Conservation (phyloP, 2,113 vertebrate species). For the Amblyornis subalaris region DNA sequence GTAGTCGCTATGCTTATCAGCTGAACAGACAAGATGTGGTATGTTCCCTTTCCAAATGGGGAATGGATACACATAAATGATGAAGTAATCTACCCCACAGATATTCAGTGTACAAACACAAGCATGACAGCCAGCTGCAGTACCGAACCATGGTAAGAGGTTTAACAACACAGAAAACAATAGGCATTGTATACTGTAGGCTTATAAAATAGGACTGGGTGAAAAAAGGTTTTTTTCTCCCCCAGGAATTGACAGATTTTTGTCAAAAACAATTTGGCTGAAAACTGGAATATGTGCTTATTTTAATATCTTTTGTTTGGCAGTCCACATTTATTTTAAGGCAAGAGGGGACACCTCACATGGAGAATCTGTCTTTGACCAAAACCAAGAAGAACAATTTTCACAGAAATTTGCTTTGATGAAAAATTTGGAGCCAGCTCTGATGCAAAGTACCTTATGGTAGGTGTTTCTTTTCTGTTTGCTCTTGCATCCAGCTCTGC, state of each 20-base stretch:
- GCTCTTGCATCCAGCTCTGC: background rate
- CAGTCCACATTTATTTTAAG: background rate
- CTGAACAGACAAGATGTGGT: slow-evolving; percentile 2
- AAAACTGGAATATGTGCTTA: background rate
- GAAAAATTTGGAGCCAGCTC: background rate
- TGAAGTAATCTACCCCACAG: slow-evolving; percentile 39
- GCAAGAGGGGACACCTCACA: background rate
- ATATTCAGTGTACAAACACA: slow-evolving; percentile 30
- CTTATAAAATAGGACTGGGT: slow-evolving; percentile 3
- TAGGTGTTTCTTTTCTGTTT: slow-evolving; percentile 2
- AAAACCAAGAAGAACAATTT: background rate
- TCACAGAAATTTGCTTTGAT: background rate
- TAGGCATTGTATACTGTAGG: slow-evolving; percentile 46
- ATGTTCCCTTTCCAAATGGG: slow-evolving; percentile 8
- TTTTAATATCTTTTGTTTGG: slow-evolving; percentile 1
- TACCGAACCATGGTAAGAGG: background rate
- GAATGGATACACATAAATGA: background rate
- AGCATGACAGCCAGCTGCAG: slow-evolving; percentile 26
- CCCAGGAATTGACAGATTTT: slow-evolving; percentile 22
- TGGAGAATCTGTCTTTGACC: background rate
- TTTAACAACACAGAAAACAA: slow-evolving; percentile 49
- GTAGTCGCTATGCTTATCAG: slow-evolving; percentile 18
- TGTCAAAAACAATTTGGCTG: background rate
- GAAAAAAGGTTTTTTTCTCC: slow-evolving; percentile 8
- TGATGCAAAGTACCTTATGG: background rate